phyloP scores from a whole-genome alignment of 2,113 vertebrate species.

The Salvelinus namaycush region DNA sequence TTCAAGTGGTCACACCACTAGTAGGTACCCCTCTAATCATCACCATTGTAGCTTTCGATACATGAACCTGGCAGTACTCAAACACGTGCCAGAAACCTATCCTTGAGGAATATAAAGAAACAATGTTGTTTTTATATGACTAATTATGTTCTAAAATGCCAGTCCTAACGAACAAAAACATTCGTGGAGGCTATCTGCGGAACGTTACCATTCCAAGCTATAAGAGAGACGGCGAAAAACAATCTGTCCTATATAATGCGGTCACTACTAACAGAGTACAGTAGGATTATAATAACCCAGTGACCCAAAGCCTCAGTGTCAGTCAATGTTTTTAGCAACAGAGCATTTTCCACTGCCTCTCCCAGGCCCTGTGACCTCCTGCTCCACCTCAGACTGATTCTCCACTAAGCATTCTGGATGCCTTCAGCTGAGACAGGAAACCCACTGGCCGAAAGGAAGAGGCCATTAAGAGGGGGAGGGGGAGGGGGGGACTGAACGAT shows the following conservation, averaged over 20 bases:
- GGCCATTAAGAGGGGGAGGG: slow-evolving; percentile 46
- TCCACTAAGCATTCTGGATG: slow-evolving; percentile 51
- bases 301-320: neutral
- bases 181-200: no score
- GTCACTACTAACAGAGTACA: neutral
- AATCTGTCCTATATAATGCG: neutral
- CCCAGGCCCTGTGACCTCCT: slow-evolving; percentile 28
- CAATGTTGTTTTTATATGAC: no score
- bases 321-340: slow-evolving; percentile 31
- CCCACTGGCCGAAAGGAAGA: slow-evolving; percentile 51
- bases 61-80: no score
- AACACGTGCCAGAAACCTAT: no score
- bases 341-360: slow-evolving; percentile 51
- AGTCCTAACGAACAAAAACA: no score
- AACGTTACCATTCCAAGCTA: no score
- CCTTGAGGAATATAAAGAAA: no score
- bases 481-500: slow-evolving; percentile 21
- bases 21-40: neutral
- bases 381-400: slow-evolving; percentile 47
- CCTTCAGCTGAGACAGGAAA: slow-evolving; percentile 66
- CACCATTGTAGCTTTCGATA: neutral
- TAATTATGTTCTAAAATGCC: no score
- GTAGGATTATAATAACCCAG: neutral
- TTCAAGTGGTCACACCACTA: no score
- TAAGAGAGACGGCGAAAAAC: no score